These are phyloP conservation scores for Mya arenaria DNA, from an alignment of 1,140 invertebrate species.

Conservation along the genomic window DNA sequence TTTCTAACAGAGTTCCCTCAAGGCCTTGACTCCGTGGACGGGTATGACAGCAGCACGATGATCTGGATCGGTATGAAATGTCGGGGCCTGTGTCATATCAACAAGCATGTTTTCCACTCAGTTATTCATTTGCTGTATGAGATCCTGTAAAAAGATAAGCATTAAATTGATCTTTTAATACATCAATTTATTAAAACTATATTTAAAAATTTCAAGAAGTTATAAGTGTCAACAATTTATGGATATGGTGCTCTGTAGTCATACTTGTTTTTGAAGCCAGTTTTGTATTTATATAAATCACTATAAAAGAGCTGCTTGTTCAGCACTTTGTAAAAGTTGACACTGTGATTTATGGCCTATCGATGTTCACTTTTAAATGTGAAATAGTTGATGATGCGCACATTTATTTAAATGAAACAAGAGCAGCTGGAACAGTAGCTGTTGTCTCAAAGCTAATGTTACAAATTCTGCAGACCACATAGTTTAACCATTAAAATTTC, in stretches of 20 bases:
- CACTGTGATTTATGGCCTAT: neutral
- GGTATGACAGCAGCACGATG: conserved; percentile 74
- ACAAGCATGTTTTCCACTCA: neutral
- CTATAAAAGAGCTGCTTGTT: neutral
- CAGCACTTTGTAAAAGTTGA: neutral
- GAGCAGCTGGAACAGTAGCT: too few relatives aligned
- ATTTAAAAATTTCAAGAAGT: neutral
- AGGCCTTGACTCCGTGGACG: conserved; percentile 67
- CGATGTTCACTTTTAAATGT: neutral
- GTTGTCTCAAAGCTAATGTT: too few relatives aligned
- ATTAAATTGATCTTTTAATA: neutral
- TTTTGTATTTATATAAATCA: too few relatives aligned
- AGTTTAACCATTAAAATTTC: too few relatives aligned
- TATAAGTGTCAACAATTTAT: neutral
- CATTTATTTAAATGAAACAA: too few relatives aligned
- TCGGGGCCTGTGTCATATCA: neutral
- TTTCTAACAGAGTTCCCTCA: conserved; percentile 64
- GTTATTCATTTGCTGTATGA: neutral
- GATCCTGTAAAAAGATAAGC: neutral
- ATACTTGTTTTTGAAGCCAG: too few relatives aligned
- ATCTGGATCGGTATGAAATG: conserved; percentile 69
- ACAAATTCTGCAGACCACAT: too few relatives aligned
- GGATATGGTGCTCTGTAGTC: neutral
- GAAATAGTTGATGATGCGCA: neutral
- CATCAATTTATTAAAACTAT: neutral